Evolutionary conservation across 2,888 invertebrate species (phyloP).

Genomic region (Athrips mouffetella): DNA sequence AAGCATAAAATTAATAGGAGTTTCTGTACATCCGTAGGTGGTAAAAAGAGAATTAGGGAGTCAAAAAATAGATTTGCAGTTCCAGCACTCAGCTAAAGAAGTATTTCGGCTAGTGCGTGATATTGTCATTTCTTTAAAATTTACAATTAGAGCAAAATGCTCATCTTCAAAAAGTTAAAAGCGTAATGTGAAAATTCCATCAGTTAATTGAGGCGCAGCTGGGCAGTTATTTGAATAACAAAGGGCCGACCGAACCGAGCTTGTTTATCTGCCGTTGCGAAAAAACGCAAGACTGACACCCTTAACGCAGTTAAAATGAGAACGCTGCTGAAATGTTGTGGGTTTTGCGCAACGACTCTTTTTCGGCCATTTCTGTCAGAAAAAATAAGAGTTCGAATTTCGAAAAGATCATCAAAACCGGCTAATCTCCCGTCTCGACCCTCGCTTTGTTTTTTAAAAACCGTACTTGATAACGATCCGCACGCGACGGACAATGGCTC

Average conservation of each 20-base stretch:
- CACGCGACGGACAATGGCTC: conserved; percentile 40
- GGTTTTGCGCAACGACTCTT: background rate
- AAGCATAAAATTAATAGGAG: no score
- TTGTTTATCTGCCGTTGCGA: no score
- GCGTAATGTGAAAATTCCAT: conserved; percentile 41
- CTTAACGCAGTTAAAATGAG: background rate
- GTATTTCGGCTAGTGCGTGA: no score
- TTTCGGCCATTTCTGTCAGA: background rate
- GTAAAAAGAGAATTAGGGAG: no score
- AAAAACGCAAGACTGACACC: conserved; percentile 6
- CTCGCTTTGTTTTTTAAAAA: conserved; percentile 22
- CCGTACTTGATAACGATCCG: conserved; percentile 38
- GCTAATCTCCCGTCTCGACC: conserved; percentile 12
- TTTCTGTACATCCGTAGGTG: no score
- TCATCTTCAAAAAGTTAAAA: conserved; percentile 16
- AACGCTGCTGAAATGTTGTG: background rate
- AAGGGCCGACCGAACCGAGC: background rate
- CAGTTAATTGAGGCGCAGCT: conserved; percentile 49
- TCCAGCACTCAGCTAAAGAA: no score
- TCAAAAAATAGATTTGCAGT: no score
- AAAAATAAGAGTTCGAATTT: background rate
- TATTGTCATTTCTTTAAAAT: no score
- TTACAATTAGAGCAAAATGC: no score
- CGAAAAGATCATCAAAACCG: conserved; percentile 6
- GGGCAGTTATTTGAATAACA: conserved; percentile 14